Evolutionary conservation across 2,888 invertebrate species (phyloP).

Genomic region (Agonum fuliginosum): DNA sequence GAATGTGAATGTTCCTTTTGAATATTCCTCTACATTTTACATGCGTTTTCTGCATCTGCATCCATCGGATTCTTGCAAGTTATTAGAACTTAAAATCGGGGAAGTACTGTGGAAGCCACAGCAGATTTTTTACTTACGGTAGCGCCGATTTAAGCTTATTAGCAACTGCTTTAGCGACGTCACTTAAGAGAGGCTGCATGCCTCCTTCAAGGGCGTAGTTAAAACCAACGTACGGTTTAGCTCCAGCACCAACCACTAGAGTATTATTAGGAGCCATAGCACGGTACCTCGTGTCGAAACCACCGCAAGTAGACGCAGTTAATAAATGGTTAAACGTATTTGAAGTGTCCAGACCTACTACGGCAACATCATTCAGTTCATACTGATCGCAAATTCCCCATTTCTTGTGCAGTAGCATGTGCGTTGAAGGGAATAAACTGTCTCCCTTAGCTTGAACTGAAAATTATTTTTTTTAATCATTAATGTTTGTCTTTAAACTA

Average conservation of each 20-base stretch:
- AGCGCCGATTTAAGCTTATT: slow-evolving; percentile 88
- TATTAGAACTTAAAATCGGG: too few relatives aligned
- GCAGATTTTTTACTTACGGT: slow-evolving; percentile 77
- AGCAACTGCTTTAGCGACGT: slow-evolving; percentile 95
- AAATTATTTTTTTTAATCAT: slow-evolving; percentile 62
- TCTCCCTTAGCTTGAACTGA: slow-evolving; percentile 83
- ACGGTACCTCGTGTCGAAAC: slow-evolving; percentile 82
- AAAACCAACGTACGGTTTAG: slow-evolving; percentile 90
- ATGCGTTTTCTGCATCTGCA: too few relatives aligned
- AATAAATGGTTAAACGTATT: slow-evolving; percentile 91
- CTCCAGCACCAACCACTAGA: slow-evolving; percentile 85
- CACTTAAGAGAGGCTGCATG: slow-evolving; percentile 86
- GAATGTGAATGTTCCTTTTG: too few relatives aligned
- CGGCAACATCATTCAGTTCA: slow-evolving; percentile 84
- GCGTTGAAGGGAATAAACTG: slow-evolving; percentile 75
- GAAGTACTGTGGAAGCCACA: too few relatives aligned
- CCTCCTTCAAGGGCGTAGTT: slow-evolving; percentile 94
- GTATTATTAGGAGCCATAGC: slow-evolving; percentile 85
- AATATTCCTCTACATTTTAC: too few relatives aligned
- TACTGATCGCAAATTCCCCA: slow-evolving; percentile 90
- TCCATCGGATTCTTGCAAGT: too few relatives aligned
- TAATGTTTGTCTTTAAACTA: too few relatives aligned
- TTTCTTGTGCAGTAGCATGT: slow-evolving; percentile 86
- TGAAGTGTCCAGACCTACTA: slow-evolving; percentile 82
- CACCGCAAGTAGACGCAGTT: slow-evolving; percentile 85